A percentile compares a stretch with the other conserved stretches of the same genome.
Conservation (phyloP, 2,888 invertebrate species). For the Lissonota sp. region DNA sequence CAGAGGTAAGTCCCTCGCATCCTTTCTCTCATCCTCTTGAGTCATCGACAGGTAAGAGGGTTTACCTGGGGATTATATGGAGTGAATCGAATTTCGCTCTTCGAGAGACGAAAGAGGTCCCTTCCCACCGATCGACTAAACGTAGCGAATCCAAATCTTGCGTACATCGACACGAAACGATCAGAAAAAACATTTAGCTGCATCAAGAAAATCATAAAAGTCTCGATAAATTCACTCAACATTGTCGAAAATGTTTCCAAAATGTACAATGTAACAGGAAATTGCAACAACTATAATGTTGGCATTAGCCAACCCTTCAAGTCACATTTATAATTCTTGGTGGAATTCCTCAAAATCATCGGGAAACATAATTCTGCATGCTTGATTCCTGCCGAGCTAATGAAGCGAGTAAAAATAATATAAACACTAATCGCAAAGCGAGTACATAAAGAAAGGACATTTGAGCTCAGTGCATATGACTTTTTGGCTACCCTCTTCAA, state of each 20-base stretch:
- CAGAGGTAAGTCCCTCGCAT: constrained; percentile 13
- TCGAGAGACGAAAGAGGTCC: neutral
- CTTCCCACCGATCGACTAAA: neutral
- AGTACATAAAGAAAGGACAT: neutral
- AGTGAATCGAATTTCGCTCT: constrained; percentile 39
- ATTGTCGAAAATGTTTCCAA: too few species aligned
- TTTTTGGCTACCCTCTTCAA: constrained; percentile 22
- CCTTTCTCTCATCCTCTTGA: constrained; percentile 32
- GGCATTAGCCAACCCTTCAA: too few species aligned
- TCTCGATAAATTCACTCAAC: too few species aligned
- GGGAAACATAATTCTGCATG: too few species aligned
- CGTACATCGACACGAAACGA: neutral
- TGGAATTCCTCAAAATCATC: too few species aligned
- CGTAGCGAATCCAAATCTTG: neutral
- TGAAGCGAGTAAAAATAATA: too few species aligned
- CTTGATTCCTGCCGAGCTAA: too few species aligned
- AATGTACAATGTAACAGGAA: too few species aligned
- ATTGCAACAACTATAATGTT: too few species aligned
- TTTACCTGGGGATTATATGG: constrained; percentile 43
- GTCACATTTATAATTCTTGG: too few species aligned
- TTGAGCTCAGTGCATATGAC: constrained; percentile 42
- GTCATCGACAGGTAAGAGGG: constrained; percentile 40
- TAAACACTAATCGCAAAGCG: neutral
- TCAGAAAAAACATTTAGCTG: too few species aligned
- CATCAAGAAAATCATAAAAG: too few species aligned